phyloP scores from a whole-genome alignment of 2,113 vertebrate species.

The Smithornis capensis region DNA sequence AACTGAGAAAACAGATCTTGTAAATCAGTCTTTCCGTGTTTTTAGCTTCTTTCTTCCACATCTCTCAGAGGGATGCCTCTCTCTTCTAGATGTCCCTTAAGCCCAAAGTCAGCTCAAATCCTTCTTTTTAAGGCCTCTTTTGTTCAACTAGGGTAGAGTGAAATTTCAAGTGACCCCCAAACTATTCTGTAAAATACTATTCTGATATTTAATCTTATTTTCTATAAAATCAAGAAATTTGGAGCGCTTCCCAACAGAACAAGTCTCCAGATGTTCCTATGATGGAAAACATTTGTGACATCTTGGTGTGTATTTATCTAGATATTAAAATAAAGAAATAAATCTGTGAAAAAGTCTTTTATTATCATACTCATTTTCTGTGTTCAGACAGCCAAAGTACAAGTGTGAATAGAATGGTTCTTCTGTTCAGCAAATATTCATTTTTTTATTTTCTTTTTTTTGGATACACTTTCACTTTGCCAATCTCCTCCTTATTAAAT shows the following conservation, averaged over 20 bases:
- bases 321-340: neutral
- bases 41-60: neutral
- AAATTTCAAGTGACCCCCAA: neutral
- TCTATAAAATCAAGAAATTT: neutral
- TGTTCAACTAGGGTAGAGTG: neutral
- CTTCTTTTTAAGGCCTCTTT: neutral
- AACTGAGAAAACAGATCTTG: neutral
- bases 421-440: neutral
- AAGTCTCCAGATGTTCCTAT: neutral
- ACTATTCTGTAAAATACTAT: neutral
- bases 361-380: neutral
- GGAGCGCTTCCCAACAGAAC: fast-evolving
- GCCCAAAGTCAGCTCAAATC: neutral
- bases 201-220: neutral
- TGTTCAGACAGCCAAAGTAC: neutral
- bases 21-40: neutral
- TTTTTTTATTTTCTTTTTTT: neutral
- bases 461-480: neutral
- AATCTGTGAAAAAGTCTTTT: neutral
- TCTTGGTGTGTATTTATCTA: neutral
- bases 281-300: neutral
- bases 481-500: neutral
- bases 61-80: neutral
- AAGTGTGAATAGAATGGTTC: neutral
- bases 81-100: neutral